Conservation (phyloP, 1,140 invertebrate species). For the Trichomalopsis sarcophagae region DNA sequence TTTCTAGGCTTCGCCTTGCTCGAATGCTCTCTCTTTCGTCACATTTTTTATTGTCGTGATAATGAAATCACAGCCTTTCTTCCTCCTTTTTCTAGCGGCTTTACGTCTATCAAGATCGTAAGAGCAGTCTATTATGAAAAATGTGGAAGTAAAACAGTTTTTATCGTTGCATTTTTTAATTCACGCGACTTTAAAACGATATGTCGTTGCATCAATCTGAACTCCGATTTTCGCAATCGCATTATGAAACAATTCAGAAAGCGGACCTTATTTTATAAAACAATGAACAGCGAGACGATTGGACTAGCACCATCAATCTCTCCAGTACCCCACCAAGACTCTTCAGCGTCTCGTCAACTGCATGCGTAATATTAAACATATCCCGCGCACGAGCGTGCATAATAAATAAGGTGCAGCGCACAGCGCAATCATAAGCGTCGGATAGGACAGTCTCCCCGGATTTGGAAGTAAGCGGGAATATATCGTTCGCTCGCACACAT, state of each 20-base stretch:
- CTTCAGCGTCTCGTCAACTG: background rate
- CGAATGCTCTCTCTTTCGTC: background rate
- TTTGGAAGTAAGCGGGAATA: conserved; percentile 46
- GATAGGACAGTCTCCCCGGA: conserved; percentile 47
- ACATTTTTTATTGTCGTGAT: conserved; percentile 36
- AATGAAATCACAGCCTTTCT: conserved; percentile 40
- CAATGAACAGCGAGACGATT: conserved; percentile 24
- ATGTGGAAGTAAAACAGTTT: conserved; percentile 34
- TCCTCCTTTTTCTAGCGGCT: background rate
- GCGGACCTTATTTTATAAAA: background rate
- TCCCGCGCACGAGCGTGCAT: conserved; percentile 20
- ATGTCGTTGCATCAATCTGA: no score
- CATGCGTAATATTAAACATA: conserved; percentile 22
- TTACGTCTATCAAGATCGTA: conserved; percentile 29
- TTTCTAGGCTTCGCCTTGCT: conserved; percentile 14
- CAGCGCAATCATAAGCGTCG: conserved; percentile 24
- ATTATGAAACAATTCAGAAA: background rate
- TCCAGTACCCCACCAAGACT: background rate
- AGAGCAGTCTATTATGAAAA: conserved; percentile 44
- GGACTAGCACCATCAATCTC: conserved; percentile 5
- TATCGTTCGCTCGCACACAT: conserved; percentile 5
- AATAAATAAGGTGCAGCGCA: conserved; percentile 37
- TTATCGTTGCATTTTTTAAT: conserved; percentile 26
- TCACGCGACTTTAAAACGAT: background rate
- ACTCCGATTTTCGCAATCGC: background rate